Evolutionary conservation across 2,888 invertebrate genomes (phyloP), one percentile per base, ranked within the genome.

Genomic region (Lasioglossum oenotherae): DNA sequence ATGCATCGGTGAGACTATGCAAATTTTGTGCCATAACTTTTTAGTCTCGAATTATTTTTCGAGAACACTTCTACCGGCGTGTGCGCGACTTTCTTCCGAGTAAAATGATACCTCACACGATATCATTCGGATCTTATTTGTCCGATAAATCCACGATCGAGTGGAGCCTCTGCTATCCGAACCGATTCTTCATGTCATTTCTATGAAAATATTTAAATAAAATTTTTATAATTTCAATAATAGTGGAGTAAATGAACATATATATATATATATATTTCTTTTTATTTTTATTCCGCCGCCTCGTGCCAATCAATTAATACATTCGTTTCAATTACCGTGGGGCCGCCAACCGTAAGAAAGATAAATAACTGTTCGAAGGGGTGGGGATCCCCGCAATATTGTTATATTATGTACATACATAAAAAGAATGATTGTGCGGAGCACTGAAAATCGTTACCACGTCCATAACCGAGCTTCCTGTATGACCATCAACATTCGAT

Each of bases 401-500:
- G 31, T 67, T 67, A 35, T 19, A 35, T 67, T 35, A 35, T 67
- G 19, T 67, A 35, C 16, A 35, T 23, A 8, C 31, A 6, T 67
- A 67, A 67, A 67, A 67, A 35, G 23, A 53, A 31, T 67, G 16
- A 67, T 35, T 67, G 64, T 19, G 16, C 64, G 16, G 2, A 19
- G 64, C 64, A 67, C 16, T 16, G 31, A 35, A 67, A 35, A 67
- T 67, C 31, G 64, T 67, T 67, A 16, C 19, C 31, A 35, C 16
- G 64, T 67, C 64, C 31, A 67, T 67, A 67, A 67, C 64, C 64
- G 27, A 27, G 14, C 60, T 60, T 60, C 60, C 60, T 60, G 60
- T 14, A 27, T 14, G 60, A 27, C 27, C 27, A 60, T 60, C 60
- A 27, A 60, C 60, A 14, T n/a, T 60, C 60, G 14, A 60, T 60